Evolutionary conservation across 2,113 vertebrate species (phyloP).

Genomic region (Symphodus melops): DNA sequence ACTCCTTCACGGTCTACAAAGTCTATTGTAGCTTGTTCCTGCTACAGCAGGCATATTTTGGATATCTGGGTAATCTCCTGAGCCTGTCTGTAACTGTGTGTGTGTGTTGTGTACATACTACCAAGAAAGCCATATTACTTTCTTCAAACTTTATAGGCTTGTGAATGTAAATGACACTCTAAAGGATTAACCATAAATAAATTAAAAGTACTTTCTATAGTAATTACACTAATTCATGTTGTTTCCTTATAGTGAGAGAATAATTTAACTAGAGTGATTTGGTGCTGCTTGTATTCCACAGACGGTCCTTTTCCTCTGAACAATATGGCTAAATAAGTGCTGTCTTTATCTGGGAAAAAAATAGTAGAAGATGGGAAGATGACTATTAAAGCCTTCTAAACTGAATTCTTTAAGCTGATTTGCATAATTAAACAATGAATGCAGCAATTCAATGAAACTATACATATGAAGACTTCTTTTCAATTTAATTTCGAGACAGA

Average conservation of each 20-base stretch:
- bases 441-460: slow-evolving; percentile 53
- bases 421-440: slow-evolving; percentile 56
- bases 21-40: slow-evolving; percentile 31
- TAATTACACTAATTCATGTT: slow-evolving; percentile 6
- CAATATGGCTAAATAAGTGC: not conserved
- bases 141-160: not conserved
- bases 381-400: slow-evolving; percentile 2
- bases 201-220: not conserved
- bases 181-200: not conserved
- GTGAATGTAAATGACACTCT: not conserved
- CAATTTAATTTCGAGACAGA: slow-evolving; percentile 48
- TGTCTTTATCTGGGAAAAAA: not conserved
- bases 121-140: not conserved
- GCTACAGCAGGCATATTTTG: slow-evolving; percentile 18
- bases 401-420: slow-evolving; percentile 22
- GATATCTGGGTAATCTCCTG: slow-evolving; percentile 17
- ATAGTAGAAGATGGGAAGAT: not conserved
- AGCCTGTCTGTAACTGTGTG: not conserved
- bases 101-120: not conserved
- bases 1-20: slow-evolving; percentile 27
- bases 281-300: not conserved
- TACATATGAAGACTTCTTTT: slow-evolving; percentile 45
- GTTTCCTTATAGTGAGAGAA: not conserved
- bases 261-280: not conserved
- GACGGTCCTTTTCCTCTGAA: not conserved